A percentile compares a stretch with the other conserved stretches of the same genome.
phyloP scores from a whole-genome alignment of 2,113 vertebrate genomes.

The Pseudopodoces humilis region DNA sequence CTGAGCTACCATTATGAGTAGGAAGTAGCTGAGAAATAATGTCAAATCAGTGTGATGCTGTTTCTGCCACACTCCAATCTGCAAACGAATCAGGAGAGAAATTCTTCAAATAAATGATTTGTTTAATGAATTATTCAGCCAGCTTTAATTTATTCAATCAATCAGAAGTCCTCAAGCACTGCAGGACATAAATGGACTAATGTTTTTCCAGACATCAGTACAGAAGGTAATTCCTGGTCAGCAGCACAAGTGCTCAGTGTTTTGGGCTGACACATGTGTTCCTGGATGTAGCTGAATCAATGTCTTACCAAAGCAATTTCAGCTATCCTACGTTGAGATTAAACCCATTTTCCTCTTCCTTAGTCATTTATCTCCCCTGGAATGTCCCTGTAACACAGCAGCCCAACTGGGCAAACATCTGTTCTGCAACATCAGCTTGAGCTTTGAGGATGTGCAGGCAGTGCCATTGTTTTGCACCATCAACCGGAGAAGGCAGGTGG shows the following conservation, averaged over 20 bases:
- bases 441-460: background rate
- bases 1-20: background rate
- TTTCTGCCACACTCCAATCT: background rate
- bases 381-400: background rate
- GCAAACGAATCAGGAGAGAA: background rate
- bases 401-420: background rate
- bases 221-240: background rate
- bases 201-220: background rate
- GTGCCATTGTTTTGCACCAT: background rate
- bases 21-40: background rate
- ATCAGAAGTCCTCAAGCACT: background rate
- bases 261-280: background rate
- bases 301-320: background rate
- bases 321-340: background rate
- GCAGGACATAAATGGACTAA: background rate
- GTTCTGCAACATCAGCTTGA: background rate
- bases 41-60: background rate
- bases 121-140: conserved; percentile 7
- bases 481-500: background rate
- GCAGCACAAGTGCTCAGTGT: background rate
- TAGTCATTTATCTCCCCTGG: background rate
- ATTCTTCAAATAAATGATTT: background rate
- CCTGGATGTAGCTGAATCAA: background rate
- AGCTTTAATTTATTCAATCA: conserved; percentile 9
- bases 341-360: background rate